Evolutionary conservation across 2,113 vertebrate genomes (phyloP).

Genomic region (Melanotaenia duboulayi): DNA sequence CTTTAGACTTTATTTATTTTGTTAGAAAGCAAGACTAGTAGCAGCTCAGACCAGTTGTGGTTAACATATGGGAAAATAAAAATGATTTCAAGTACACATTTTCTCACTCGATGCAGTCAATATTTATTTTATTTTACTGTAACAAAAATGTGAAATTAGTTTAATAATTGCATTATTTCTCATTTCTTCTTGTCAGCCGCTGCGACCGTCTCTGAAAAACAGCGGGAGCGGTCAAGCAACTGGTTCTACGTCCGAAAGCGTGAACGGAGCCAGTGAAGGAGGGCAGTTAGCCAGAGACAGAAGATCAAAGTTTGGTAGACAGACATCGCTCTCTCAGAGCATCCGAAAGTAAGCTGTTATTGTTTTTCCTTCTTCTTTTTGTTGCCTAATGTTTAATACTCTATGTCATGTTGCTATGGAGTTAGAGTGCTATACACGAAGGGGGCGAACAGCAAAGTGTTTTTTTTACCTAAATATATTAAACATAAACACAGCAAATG

Average conservation of each 20-base stretch:
- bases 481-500: no score
- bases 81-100: not conserved
- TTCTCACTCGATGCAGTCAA: not conserved
- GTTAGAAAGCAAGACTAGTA: no score
- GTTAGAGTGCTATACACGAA: no score
- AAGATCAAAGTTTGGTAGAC: slow-evolving; percentile 82
- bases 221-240: slow-evolving; percentile 84
- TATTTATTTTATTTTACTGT: not conserved
- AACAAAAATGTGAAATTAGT: not conserved
- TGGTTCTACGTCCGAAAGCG: slow-evolving; percentile 49
- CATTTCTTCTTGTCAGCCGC: slow-evolving; percentile 73
- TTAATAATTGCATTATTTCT: not conserved
- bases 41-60: no score
- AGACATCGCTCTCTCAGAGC: slow-evolving; percentile 93
- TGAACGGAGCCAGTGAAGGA: slow-evolving; percentile 54
- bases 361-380: not conserved
- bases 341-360: slow-evolving; percentile 87
- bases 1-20: no score
- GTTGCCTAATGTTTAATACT: not conserved
- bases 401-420: no score
- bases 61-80: no score
- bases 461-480: not conserved
- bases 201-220: slow-evolving; percentile 84
- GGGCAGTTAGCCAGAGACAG: slow-evolving; percentile 60
- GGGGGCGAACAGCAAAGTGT: no score